These are phyloP conservation scores for Onychostruthus taczanowskii DNA, from an alignment of 2,113 vertebrate species.

Conservation along the genomic window DNA sequence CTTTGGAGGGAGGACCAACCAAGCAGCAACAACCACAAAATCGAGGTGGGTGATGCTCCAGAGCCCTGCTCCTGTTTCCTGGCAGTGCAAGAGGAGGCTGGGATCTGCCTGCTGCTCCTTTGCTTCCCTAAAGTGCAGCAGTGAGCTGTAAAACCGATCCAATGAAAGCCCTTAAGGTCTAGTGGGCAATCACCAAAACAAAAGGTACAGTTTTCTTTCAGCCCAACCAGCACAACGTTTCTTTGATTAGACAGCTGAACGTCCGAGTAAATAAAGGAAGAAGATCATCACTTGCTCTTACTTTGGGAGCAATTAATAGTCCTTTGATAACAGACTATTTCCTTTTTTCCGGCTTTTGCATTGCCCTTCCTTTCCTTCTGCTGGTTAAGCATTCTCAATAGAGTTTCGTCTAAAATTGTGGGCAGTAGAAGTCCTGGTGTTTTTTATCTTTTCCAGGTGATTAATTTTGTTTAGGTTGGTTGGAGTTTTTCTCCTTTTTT, in stretches of 20 bases:
- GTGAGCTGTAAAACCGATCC: conserved; percentile 47
- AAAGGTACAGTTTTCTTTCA: conserved; percentile 53
- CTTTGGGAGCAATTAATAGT: conserved; percentile 67
- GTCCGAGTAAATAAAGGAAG: conserved; percentile 61
- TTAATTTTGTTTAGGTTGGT: background rate
- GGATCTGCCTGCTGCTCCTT: background rate
- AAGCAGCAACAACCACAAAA: background rate
- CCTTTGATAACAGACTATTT: conserved; percentile 63
- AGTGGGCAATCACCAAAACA: conserved; percentile 62
- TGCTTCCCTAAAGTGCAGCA: conserved; percentile 12
- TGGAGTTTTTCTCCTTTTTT: accelerated
- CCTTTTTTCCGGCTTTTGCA: conserved; percentile 48
- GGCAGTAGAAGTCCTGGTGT: background rate
- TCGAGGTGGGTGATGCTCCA: background rate
- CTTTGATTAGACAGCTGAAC: conserved; percentile 61
- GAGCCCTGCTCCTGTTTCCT: background rate
- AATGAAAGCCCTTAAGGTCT: conserved; percentile 49
- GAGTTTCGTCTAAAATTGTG: background rate
- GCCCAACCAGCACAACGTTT: conserved; percentile 21
- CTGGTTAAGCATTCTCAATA: conserved; percentile 34
- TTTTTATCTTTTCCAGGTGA: conserved; percentile 36
- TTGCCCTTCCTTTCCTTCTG: conserved; percentile 51
- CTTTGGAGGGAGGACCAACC: background rate
- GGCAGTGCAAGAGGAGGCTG: background rate
- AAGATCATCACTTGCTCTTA: conserved; percentile 55